These are phyloP conservation scores for Drosophila rubida DNA, from an alignment of 2,888 invertebrate genomes.

Conservation along the genomic window DNA sequence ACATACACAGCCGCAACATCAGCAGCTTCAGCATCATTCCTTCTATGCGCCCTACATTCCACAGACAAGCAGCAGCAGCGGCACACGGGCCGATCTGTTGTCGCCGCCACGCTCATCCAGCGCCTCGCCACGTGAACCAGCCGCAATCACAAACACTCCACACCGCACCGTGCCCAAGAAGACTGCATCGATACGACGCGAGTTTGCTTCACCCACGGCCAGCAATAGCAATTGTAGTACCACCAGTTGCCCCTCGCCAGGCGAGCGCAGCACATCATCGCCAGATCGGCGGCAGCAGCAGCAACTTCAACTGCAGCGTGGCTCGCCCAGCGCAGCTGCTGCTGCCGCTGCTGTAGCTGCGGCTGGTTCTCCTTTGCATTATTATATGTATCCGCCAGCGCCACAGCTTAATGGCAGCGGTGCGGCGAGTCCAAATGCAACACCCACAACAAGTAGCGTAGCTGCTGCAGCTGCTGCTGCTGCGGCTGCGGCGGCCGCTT, in stretches of 20 bases:
- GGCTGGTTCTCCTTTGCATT: slow-evolving; percentile 78
- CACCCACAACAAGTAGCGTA: slow-evolving; percentile 34
- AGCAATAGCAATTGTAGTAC: slow-evolving; percentile 67
- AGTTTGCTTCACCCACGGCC: slow-evolving; percentile 85
- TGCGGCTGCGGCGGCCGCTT: slow-evolving; percentile 82
- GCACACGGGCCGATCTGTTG: slow-evolving; percentile 61
- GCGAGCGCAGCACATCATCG: slow-evolving; percentile 74
- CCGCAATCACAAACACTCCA: slow-evolving; percentile 74
- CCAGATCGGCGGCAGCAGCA: slow-evolving; percentile 63
- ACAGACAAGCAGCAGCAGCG: slow-evolving; percentile 41
- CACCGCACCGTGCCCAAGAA: slow-evolving; percentile 85
- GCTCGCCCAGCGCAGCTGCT: slow-evolving; percentile 64
- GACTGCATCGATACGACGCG: slow-evolving; percentile 85
- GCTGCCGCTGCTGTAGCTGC: slow-evolving; percentile 60
- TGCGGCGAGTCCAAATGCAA: slow-evolving; percentile 67
- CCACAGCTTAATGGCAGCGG: slow-evolving; percentile 82
- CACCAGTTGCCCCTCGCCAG: slow-evolving; percentile 75
- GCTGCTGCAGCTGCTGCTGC: slow-evolving; percentile 75
- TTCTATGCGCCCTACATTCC: slow-evolving; percentile 83
- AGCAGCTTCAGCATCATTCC: slow-evolving; percentile 71
- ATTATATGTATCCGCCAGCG: slow-evolving; percentile 83
- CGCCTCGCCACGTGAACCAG: slow-evolving; percentile 76
- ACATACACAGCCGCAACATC: slow-evolving; percentile 52
- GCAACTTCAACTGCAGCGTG: slow-evolving; percentile 76
- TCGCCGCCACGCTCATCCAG: slow-evolving; percentile 80